Conservation (phyloP, 2,888 invertebrate species). For the Campoplex capitator region DNA sequence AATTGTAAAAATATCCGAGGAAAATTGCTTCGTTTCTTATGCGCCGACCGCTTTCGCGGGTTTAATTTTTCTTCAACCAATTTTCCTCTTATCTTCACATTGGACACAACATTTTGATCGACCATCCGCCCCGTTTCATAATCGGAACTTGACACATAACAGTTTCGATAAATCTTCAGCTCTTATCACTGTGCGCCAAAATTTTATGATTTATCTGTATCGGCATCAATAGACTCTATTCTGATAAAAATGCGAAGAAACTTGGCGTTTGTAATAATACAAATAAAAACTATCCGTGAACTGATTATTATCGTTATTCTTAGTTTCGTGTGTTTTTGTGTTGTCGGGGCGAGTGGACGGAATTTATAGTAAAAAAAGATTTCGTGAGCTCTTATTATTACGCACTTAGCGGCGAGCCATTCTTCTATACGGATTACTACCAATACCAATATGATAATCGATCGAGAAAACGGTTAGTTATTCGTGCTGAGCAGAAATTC, state of each 20-base stretch:
- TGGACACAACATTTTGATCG: neutral
- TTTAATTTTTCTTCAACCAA: neutral
- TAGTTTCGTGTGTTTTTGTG: neutral
- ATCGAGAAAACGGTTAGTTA: slow-evolving; percentile 10
- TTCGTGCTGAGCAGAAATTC: neutral
- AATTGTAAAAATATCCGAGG: neutral
- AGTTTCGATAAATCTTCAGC: neutral
- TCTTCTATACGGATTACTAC: neutral
- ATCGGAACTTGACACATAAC: neutral
- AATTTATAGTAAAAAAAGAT: slow-evolving; percentile 8
- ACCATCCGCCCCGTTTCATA: neutral
- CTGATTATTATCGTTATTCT: neutral
- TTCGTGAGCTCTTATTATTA: neutral
- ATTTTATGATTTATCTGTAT: slow-evolving; percentile 9
- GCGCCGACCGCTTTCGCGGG: too few species aligned
- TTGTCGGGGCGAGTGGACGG: neutral
- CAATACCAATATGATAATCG: neutral
- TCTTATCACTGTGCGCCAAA: neutral
- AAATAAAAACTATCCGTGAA: neutral
- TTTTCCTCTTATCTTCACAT: neutral
- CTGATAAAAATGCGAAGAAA: neutral
- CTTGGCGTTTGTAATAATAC: neutral
- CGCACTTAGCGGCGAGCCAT: neutral
- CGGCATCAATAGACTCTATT: neutral
- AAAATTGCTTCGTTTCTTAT: neutral